Evolutionary conservation across 2,888 invertebrate species (phyloP), one percentile per base, ranked within the genome.

Genomic region (Oithona nana): DNA sequence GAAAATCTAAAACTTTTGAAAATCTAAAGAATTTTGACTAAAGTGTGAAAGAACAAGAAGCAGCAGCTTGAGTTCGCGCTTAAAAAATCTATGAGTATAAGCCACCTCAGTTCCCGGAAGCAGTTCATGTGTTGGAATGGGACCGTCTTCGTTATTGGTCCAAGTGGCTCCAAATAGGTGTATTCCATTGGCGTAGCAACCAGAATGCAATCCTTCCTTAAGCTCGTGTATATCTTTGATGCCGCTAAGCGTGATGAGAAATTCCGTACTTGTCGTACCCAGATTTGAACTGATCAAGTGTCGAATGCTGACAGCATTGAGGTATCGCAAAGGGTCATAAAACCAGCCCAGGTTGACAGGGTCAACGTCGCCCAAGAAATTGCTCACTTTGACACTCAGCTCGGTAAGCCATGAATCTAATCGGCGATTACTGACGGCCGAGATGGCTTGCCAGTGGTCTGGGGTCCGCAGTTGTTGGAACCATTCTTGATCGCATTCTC

Each of bases 101-200:
- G n/a, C n/a, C n/a, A n/a, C n/a, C n/a, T n/a, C n/a, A n/a, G n/a
- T n/a, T n/a, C n/a, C n/a, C n/a, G n/a, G n/a, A n/a, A n/a, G n/a
- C n/a, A n/a, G n/a, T n/a, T n/a, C n/a, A n/a, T n/a, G n/a, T n/a
- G 22, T 54, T 54, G 28, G n/a, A 28, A 57, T 16, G 2, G 57
- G 57, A 13, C 57, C 57, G 28, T 28, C 30, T 1, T 57, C 57
- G 28, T 28, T 57, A n/a, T 29, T n/a, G 1, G n/a, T 57, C 57
- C 57, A 57, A 13, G 26, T 28, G 30, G 57, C 57, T 11, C 57
- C 57, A 2, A 57, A n/a, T 11, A 57, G 57, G 30, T 30, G n/a
- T 28, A 57, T 39, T 6, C 39, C 39, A 39, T 39, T 39, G 39
- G 39, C 39, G 16, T 39, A 39, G 39, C 39, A 39, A 16, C 39